Base-by-base conservation (phyloP, 1,140 invertebrate species). In the Atta texana region DNA sequence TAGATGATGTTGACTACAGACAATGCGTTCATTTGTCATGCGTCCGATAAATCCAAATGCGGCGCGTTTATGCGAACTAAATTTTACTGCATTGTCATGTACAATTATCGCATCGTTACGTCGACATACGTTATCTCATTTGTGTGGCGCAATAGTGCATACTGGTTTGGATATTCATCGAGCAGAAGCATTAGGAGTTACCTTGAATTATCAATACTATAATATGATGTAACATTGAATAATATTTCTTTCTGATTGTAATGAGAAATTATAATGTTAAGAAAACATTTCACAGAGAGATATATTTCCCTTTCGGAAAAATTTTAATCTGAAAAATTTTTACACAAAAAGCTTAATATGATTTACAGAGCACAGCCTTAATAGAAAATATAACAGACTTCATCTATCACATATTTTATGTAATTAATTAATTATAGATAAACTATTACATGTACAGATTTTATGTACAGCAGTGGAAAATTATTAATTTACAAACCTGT, bases 21-120 rank as follows among this genome's bases (percentile, higher is more conserved):
- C 80, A 61, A 51, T 63, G 57, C 69, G n/a, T 84, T 84, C 57
- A 84, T 84, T 63, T 74, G 69, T 75, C 80, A 61, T 24, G 31
- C 55, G 57, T 63, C 63, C 69, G 69, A 75, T 84, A 84, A 75
- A 84, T 84, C 55, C 80, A 63, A 75, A 64, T 51, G 71, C 55
- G 24, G 53, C 18, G 39, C 68, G 80, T 74, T 82, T 82, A 74
- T 74, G 80, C 49, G 80, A 74, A 82, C 68, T 61, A 57, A 75
- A 84, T 84, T 84, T 84, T 84, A 75, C 80, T 75, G 80, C 69
- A 74, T 75, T 75, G 80, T 84, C 80, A 55, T 59, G 69, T 51
- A 84, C 69, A 84, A 84, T 84, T 84, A 84, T 57, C 69, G 34
- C 55, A 61, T 72, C 57, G 68, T 74, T 55, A 49, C 39, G 24